A percentile compares a stretch with the other conserved stretches of the same genome.
phyloP scores from a whole-genome alignment of 2,113 vertebrate genomes.

The Tachuris rubrigastra region DNA sequence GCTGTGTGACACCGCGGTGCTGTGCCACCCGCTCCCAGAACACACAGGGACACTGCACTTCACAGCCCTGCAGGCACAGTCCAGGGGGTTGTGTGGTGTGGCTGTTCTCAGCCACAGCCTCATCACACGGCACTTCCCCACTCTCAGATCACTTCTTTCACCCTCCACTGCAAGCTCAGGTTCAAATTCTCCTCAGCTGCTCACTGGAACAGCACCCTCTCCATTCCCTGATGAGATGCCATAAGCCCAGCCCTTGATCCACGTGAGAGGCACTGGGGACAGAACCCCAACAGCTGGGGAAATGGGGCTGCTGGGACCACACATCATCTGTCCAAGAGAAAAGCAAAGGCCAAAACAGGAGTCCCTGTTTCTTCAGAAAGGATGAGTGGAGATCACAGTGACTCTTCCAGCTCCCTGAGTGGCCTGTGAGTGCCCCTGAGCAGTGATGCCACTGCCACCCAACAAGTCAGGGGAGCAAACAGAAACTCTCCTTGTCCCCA shows the following conservation, averaged over 20 bases:
- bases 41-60: rapidly evolving
- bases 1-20: not conserved
- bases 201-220: not conserved
- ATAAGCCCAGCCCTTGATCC: not conserved
- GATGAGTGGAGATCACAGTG: not conserved
- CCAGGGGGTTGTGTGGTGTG: not conserved
- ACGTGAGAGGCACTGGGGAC: not conserved
- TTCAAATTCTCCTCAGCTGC: not conserved
- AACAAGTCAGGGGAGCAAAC: not conserved
- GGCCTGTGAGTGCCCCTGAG: not conserved
- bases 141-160: not conserved
- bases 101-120: not conserved
- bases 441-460: not conserved
- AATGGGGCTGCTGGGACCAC: not conserved
- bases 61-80: rapidly evolving
- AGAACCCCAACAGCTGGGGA: not conserved
- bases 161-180: not conserved
- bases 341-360: not conserved
- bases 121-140: not conserved
- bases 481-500: not conserved
- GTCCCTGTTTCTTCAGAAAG: not conserved
- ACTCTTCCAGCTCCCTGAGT: not conserved
- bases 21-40: rapidly evolving
- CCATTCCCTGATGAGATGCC: not conserved
- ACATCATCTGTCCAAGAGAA: not conserved